Evolutionary conservation across 2,888 invertebrate species (phyloP).

Genomic region (Drosophila borborema): DNA sequence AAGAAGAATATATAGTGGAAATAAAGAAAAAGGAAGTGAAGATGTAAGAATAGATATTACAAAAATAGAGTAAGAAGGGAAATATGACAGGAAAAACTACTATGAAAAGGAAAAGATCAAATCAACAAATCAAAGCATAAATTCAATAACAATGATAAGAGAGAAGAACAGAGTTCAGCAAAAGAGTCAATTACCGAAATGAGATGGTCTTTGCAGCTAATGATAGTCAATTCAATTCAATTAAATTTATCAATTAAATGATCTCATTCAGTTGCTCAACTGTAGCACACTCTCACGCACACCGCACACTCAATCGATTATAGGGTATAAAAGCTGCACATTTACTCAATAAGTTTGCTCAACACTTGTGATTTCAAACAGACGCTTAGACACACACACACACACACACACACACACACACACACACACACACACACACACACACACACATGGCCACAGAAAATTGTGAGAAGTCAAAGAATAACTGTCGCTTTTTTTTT

Average conservation of each 20-base stretch:
- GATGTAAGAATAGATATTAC: no score
- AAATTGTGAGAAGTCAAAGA: conserved; percentile 17
- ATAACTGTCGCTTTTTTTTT: conserved; percentile 28
- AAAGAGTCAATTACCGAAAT: neutral
- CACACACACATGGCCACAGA: neutral
- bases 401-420: neutral
- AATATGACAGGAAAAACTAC: no score
- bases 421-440: conserved; percentile 4
- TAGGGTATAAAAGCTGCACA: conserved; percentile 8
- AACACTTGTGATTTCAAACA: conserved; percentile 17
- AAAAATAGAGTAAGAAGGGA: no score
- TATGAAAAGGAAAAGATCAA: no score
- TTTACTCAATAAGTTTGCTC: conserved; percentile 3
- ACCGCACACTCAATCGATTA: neutral
- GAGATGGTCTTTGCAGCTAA: neutral
- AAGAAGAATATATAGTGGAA: no score
- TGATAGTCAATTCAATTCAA: neutral
- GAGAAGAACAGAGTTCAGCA: neutral
- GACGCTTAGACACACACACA: conserved; percentile 11
- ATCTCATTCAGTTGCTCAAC: neutral
- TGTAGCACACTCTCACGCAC: neutral
- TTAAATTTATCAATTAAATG: neutral
- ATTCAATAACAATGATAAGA: no score
- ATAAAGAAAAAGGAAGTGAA: no score
- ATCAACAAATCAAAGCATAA: no score